Evolutionary conservation across 2,797 vertebrate genomes (phyloP).

Genomic region (Jordanella pulchra): DNA sequence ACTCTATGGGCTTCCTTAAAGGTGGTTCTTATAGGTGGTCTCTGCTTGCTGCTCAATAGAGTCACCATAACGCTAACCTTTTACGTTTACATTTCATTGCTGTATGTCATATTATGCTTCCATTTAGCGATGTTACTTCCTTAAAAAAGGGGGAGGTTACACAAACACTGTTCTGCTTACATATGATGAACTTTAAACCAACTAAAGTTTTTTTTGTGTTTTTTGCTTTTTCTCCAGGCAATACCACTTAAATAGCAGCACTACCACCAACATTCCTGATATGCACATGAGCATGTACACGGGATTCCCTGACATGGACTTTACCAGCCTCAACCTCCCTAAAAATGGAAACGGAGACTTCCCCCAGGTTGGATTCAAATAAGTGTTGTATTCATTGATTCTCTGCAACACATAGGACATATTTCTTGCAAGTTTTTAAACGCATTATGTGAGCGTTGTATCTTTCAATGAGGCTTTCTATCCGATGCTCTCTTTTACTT

Average conservation of each 20-base stretch:
- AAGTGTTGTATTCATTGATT: not conserved
- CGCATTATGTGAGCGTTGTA: not conserved
- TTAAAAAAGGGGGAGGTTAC: not conserved
- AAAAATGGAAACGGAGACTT: constrained; percentile 85
- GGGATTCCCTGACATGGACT: constrained; percentile 80
- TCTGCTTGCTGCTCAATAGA: not conserved
- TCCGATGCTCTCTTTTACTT: constrained; percentile 1
- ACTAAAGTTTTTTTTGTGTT: constrained; percentile 18
- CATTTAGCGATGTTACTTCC: not conserved
- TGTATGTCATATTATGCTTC: not conserved
- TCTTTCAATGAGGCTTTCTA: constrained; percentile 4
- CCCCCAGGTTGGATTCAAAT: constrained; percentile 80
- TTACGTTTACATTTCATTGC: constrained; percentile 1
- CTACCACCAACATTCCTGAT: constrained; percentile 70
- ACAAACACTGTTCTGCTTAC: constrained; percentile 1
- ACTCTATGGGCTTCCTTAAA: not conserved
- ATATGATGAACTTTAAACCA: not conserved
- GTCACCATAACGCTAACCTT: not conserved
- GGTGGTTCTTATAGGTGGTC: not conserved
- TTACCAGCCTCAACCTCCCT: constrained; percentile 69
- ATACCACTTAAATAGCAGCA: constrained; percentile 76
- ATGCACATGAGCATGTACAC: constrained; percentile 77
- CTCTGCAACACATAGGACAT: not conserved
- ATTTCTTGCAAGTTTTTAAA: not conserved
- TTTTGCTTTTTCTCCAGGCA: constrained; percentile 68